Percentiles rank a stretch among this genome's conserved stretches.
Conservation (phyloP, 2,797 vertebrate genomes). For the Spinus olivaceus region DNA sequence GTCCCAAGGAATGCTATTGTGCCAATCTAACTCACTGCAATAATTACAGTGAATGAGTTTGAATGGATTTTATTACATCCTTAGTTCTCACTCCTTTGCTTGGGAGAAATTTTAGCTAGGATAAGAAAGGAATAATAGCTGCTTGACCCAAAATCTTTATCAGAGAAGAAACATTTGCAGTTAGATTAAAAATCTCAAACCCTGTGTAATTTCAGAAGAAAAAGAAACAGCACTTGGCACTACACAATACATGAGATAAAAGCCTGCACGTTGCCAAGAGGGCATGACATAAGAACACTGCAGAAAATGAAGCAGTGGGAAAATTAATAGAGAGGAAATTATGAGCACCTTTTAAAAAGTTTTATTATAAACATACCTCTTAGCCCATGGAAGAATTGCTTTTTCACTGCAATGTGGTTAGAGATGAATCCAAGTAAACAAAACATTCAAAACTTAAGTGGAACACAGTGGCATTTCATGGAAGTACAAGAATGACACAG, state of each 20-base stretch:
- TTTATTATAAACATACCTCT: not conserved
- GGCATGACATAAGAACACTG: not conserved
- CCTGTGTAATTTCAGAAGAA: not conserved
- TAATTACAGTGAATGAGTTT: not conserved
- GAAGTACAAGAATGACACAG: not conserved
- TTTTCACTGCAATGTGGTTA: not conserved
- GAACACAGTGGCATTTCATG: not conserved
- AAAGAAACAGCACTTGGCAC: not conserved
- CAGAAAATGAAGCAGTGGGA: not conserved
- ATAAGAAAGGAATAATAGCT: not conserved
- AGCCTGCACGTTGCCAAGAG: not conserved
- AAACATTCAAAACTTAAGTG: not conserved
- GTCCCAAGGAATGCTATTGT: not conserved
- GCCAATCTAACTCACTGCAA: not conserved
- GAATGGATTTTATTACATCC: not conserved
- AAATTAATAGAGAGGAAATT: not conserved
- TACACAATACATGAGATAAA: not conserved
- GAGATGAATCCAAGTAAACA: not conserved
- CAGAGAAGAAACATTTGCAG: not conserved
- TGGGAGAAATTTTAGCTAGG: not conserved
- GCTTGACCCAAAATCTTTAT: constrained; percentile 24
- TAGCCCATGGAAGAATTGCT: not conserved
- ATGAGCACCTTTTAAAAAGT: not conserved
- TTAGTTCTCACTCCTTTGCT: not conserved
- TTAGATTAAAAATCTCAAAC: constrained; percentile 21